phyloP scores from a whole-genome alignment of 2,797 vertebrate genomes.

The Lycodopsis pacificus region DNA sequence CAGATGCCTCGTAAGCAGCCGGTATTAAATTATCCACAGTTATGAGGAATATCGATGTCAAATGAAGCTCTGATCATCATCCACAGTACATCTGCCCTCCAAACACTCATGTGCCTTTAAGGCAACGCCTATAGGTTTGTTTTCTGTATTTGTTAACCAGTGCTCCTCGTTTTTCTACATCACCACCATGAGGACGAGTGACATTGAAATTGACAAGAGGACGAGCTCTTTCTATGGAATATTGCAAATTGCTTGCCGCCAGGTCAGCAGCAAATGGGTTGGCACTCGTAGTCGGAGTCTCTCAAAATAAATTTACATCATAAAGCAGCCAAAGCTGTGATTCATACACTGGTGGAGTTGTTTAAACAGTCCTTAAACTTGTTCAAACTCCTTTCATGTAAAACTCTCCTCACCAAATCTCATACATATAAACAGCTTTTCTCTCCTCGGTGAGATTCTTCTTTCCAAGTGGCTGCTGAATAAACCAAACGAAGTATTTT shows the following conservation, averaged over 20 bases:
- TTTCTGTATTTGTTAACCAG: neutral
- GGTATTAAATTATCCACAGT: neutral
- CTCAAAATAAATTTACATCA: conserved; percentile 19
- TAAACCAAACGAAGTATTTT: no score
- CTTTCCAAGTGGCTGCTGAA: no score
- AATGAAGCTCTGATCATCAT: neutral
- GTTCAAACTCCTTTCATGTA: neutral
- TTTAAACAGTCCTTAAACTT: neutral
- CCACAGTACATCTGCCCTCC: neutral
- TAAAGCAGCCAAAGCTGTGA: conserved; percentile 11
- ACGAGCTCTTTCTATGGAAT: neutral
- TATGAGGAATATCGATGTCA: neutral
- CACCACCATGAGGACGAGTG: neutral
- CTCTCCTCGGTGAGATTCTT: no score
- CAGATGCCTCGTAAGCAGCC: neutral
- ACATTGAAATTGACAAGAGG: neutral
- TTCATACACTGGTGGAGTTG: neutral
- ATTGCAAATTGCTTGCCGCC: conserved; percentile 7
- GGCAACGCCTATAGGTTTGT: neutral
- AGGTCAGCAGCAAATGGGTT: conserved; percentile 13
- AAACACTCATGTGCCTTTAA: neutral
- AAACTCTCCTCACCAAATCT: neutral
- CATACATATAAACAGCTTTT: neutral
- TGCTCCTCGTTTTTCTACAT: neutral
- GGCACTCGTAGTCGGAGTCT: conserved; percentile 10